A percentile compares a stretch with the other conserved stretches of the same genome.
These are phyloP conservation scores for Artibeus jamaicensis DNA, from an alignment of 2,797 vertebrate genomes.

Conservation along the genomic window DNA sequence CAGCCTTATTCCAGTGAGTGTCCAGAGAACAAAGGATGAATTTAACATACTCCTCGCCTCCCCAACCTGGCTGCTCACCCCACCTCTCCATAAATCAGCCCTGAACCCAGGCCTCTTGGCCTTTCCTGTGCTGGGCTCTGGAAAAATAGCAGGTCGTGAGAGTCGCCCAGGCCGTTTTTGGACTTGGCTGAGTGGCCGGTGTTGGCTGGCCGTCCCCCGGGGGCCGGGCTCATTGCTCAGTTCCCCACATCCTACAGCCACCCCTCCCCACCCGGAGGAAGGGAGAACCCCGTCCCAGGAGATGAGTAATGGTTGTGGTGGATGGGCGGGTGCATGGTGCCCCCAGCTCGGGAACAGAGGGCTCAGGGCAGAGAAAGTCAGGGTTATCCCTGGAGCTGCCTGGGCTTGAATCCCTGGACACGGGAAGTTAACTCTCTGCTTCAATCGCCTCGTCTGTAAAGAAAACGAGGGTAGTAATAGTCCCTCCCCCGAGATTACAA, in stretches of 20 bases:
- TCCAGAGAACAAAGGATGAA: neutral
- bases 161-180: neutral
- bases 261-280: fast-evolving
- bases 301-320: neutral
- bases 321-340: neutral
- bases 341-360: neutral
- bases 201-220: neutral
- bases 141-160: slow-evolving; percentile 47
- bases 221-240: neutral
- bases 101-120: neutral
- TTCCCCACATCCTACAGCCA: neutral
- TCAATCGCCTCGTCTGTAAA: neutral
- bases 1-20: neutral
- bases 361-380: neutral
- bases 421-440: neutral
- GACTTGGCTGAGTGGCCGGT: neutral
- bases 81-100: neutral
- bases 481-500: neutral
- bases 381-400: neutral
- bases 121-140: slow-evolving; percentile 24
- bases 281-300: neutral
- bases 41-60: neutral
- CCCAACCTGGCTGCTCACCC: neutral
- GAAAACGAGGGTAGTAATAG: neutral
- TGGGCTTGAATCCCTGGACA: neutral